Conservation (phyloP, 1,140 invertebrate species). For the Elymnias hypermnestra region DNA sequence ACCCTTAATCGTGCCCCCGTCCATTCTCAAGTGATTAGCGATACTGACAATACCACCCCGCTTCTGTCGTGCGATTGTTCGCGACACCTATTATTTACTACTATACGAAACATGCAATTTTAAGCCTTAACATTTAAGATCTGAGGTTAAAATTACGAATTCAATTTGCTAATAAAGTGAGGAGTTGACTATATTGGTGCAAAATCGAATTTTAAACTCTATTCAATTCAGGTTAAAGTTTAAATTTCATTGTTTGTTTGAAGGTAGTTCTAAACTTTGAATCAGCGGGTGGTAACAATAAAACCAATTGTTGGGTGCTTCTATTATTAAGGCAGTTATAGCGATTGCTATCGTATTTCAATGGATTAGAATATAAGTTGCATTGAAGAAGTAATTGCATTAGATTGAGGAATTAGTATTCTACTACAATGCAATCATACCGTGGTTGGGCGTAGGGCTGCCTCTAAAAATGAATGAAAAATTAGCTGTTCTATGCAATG, state of each 20-base stretch:
- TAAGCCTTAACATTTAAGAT: conserved; percentile 18
- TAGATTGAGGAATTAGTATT: conserved; percentile 67
- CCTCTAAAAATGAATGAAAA: too few relatives aligned
- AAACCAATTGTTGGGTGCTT: conserved; percentile 55
- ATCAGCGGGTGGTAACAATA: conserved; percentile 70
- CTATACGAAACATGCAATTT: conserved; percentile 16
- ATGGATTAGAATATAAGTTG: conserved; percentile 21
- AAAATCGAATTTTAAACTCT: conserved; percentile 23
- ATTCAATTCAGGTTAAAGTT: conserved; percentile 18
- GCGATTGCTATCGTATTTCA: conserved; percentile 25
- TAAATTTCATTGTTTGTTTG: conserved; percentile 23
- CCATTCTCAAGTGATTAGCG: conserved; percentile 54
- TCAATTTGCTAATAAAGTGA: background rate
- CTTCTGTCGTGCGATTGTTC: conserved; percentile 43
- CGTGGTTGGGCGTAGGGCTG: conserved; percentile 20
- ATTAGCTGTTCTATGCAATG: too few relatives aligned
- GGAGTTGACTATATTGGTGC: conserved; percentile 30
- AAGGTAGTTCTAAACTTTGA: conserved; percentile 48
- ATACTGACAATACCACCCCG: conserved; percentile 41
- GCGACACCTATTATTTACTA: conserved; percentile 62
- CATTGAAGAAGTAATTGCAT: conserved; percentile 19
- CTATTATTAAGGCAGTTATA: conserved; percentile 35
- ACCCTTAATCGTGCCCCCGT: conserved; percentile 17
- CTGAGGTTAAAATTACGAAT: conserved; percentile 22
- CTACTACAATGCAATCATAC: conserved; percentile 62